Conservation (phyloP, 2,113 vertebrate genomes). For the Ammodramus savannarum region DNA sequence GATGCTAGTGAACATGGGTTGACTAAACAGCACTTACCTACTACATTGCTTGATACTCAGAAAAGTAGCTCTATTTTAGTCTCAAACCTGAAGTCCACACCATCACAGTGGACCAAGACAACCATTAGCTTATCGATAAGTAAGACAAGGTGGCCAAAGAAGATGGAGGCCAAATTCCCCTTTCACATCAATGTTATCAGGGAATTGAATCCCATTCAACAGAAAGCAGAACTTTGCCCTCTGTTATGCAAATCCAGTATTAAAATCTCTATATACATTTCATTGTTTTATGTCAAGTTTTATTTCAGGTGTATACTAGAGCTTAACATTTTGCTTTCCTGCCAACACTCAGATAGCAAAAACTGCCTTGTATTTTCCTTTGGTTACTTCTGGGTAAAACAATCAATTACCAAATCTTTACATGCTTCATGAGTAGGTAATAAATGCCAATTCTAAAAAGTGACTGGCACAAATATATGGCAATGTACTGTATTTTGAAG, state of each 20-base stretch:
- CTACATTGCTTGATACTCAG: not conserved
- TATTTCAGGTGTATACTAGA: not conserved
- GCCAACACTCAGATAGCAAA: not conserved
- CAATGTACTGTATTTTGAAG: not conserved
- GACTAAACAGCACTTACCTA: not conserved
- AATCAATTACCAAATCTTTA: not conserved
- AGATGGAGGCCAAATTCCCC: not conserved
- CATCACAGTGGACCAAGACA: not conserved
- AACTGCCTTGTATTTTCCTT: not conserved
- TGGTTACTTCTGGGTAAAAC: not conserved
- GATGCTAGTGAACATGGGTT: not conserved
- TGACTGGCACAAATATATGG: slow-evolving; percentile 8
- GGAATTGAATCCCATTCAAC: slow-evolving; percentile 5
- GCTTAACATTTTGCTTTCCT: not conserved
- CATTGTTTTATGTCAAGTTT: not conserved
- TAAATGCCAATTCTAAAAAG: slow-evolving; percentile 29
- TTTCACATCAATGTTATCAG: not conserved
- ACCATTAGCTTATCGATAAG: not conserved
- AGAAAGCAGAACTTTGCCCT: not conserved
- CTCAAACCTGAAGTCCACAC: not conserved
- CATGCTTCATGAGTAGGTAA: not conserved
- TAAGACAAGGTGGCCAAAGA: not conserved
- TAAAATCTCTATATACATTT: not conserved
- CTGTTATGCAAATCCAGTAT: not conserved
- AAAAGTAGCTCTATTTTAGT: not conserved